phyloP scores from a whole-genome alignment of 2,113 vertebrate genomes.

The Centrocercus urophasianus region DNA sequence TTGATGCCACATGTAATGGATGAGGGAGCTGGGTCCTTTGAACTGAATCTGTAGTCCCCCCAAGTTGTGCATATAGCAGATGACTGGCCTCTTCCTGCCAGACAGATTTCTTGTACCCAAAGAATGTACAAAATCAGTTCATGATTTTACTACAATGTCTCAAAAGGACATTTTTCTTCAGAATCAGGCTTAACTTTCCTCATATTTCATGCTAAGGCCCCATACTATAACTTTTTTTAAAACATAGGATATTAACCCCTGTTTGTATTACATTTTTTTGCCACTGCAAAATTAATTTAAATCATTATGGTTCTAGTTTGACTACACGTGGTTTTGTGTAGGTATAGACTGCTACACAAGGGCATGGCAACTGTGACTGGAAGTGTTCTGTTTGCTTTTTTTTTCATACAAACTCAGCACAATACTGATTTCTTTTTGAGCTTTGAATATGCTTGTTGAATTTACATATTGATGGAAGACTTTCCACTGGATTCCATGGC shows the following conservation, averaged over 20 bases:
- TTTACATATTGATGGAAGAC: neutral
- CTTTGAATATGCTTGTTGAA: neutral
- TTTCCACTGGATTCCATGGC: neutral
- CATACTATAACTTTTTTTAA: neutral
- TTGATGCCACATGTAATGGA: accelerated
- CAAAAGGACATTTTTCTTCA: neutral
- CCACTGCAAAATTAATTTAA: neutral
- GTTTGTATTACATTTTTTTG: neutral
- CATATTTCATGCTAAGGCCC: accelerated
- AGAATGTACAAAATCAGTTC: neutral
- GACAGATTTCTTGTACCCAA: neutral
- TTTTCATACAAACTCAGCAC: neutral
- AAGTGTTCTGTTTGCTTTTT: neutral
- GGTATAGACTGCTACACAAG: neutral
- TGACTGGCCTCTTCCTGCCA: neutral
- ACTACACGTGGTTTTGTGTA: neutral
- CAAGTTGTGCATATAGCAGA: neutral
- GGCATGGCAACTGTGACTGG: neutral
- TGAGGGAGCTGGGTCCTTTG: accelerated
- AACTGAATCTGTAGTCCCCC: neutral
- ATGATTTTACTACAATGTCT: neutral
- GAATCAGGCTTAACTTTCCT: neutral
- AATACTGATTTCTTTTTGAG: neutral
- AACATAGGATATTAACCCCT: neutral
- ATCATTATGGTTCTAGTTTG: neutral